phyloP scores from a whole-genome alignment of 2,797 vertebrate genomes.

The Protosalanx chinensis region DNA sequence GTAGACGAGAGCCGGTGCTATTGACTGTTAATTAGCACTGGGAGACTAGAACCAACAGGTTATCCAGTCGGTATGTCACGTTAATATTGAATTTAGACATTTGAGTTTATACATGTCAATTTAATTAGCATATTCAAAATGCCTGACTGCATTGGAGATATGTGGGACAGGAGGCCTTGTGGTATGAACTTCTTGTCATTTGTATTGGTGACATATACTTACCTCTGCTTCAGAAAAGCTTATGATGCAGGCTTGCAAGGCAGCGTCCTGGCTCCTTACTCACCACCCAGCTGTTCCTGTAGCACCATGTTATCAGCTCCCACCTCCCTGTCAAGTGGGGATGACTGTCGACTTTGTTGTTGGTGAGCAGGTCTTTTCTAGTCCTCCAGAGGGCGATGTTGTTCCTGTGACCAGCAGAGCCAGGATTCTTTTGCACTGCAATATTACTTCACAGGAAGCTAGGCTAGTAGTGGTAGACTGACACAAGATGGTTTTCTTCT shows the following conservation, averaged over 20 bases:
- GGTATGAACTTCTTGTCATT: not conserved
- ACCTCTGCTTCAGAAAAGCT: constrained; percentile 63
- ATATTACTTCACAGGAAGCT: constrained; percentile 31
- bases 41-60: too few relatives aligned
- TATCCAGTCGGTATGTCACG: too few relatives aligned
- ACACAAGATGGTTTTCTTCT: constrained; percentile 31
- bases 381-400: constrained; percentile 65
- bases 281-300: constrained; percentile 47
- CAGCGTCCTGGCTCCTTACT: constrained; percentile 58
- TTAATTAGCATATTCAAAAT: not conserved
- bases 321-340: constrained; percentile 34
- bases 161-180: not conserved
- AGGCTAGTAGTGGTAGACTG: constrained; percentile 36
- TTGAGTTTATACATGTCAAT: constrained; percentile 4
- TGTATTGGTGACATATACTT: constrained; percentile 62
- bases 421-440: constrained; percentile 37
- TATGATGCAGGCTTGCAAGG: constrained; percentile 63
- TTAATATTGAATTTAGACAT: too few relatives aligned
- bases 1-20: too few relatives aligned
- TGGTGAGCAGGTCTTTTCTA: constrained; percentile 43
- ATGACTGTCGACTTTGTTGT: constrained; percentile 4
- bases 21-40: too few relatives aligned
- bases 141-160: not conserved
- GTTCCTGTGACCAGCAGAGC: constrained; percentile 43
- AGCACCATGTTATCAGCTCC: constrained; percentile 28